A percentile compares a stretch with the other conserved stretches of the same genome.
These are phyloP conservation scores for Gallinago undulata DNA, from an alignment of 2,113 vertebrate genomes.

Conservation along the genomic window DNA sequence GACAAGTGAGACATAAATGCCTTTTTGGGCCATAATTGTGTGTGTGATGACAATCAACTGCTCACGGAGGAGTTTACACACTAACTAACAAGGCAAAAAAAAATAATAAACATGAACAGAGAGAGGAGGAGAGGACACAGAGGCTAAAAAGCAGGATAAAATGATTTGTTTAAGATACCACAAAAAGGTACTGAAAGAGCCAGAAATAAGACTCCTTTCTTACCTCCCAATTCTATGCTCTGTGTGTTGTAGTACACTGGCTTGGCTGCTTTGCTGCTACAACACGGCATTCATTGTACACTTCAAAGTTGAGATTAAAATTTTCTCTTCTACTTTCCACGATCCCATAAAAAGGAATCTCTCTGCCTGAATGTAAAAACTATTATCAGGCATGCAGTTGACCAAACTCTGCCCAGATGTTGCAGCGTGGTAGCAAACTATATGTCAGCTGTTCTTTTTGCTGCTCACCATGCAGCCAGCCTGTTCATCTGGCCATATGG, in stretches of 20 bases:
- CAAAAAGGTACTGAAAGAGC: background rate
- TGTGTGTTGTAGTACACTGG: background rate
- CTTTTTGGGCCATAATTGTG: background rate
- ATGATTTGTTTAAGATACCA: background rate
- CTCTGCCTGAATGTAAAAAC: slow-evolving; percentile 37
- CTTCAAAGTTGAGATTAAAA: slow-evolving; percentile 6
- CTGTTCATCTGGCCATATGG: slow-evolving; percentile 74
- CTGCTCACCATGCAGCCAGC: slow-evolving; percentile 61
- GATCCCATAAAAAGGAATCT: slow-evolving; percentile 2
- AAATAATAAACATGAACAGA: background rate
- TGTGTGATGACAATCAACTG: background rate
- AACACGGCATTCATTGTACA: background rate
- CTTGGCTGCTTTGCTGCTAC: background rate
- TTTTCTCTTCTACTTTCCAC: slow-evolving; percentile 12
- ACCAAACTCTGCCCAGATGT: slow-evolving; percentile 72
- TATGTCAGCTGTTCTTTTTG: slow-evolving; percentile 72
- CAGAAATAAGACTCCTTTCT: background rate
- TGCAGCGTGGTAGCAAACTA: slow-evolving; percentile 63
- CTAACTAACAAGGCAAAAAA: background rate
- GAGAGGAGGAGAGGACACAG: background rate
- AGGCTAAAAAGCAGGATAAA: background rate
- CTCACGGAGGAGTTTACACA: background rate
- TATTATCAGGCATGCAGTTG: slow-evolving; percentile 53
- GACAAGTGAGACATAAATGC: background rate
- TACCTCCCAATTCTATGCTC: background rate